Conservation (phyloP, 1,140 invertebrate species). For the Apis florea region DNA sequence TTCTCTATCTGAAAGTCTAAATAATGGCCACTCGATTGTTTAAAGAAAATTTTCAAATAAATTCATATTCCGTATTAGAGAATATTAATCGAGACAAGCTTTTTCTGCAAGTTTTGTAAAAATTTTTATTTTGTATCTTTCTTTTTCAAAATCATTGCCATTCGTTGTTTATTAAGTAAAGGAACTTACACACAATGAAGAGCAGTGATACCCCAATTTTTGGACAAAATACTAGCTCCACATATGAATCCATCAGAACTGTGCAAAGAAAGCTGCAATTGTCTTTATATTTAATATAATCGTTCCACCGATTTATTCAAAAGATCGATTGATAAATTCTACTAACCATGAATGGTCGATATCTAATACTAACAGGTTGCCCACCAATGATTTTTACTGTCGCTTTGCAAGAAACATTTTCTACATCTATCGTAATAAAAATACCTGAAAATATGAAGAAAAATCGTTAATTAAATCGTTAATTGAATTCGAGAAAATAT, state of each 20-base stretch:
- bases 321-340: not conserved
- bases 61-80: too few relatives aligned
- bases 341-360: slow-evolving; percentile 63
- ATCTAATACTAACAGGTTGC: slow-evolving; percentile 38
- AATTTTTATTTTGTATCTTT: not conserved
- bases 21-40: slow-evolving; percentile 5
- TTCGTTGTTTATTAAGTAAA: not conserved
- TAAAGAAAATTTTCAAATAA: not conserved
- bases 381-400: slow-evolving; percentile 61
- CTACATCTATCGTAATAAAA: not conserved
- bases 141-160: not conserved
- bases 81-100: too few relatives aligned
- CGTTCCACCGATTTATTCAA: not conserved
- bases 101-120: too few relatives aligned
- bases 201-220: slow-evolving; percentile 59
- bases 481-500: not conserved
- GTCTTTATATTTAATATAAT: not conserved
- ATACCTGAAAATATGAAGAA: slow-evolving; percentile 10
- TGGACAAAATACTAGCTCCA: slow-evolving; percentile 63
- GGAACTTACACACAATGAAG: slow-evolving; percentile 65
- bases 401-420: not conserved
- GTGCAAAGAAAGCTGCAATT: slow-evolving; percentile 53
- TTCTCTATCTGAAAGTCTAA: not conserved
- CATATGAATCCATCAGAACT: slow-evolving; percentile 40
- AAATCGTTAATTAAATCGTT: not conserved